Conservation (phyloP, 2,113 vertebrate genomes). For the Nycticorax nycticorax region DNA sequence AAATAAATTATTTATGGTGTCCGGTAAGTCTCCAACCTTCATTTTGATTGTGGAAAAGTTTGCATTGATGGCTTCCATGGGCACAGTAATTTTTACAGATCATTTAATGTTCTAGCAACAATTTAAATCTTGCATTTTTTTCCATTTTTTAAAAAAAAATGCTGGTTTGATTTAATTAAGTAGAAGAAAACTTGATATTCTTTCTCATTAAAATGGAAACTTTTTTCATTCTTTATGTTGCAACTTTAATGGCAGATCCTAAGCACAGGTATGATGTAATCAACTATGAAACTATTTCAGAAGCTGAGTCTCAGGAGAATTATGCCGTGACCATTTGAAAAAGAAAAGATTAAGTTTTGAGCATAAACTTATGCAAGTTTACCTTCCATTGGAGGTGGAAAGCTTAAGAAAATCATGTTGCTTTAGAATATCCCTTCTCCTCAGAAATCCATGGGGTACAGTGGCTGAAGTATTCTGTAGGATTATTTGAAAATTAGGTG, state of each 20-base stretch:
- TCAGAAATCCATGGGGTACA: background rate
- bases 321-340: background rate
- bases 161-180: background rate
- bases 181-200: background rate
- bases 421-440: background rate
- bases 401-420: background rate
- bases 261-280: background rate
- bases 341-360: background rate
- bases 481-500: background rate
- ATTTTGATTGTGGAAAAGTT: background rate
- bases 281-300: background rate
- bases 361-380: background rate
- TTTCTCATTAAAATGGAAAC: background rate
- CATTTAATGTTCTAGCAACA: background rate
- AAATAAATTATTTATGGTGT: background rate
- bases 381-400: background rate
- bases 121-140: background rate
- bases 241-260: background rate
- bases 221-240: background rate
- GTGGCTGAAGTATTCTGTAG: background rate
- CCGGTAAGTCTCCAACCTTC: background rate
- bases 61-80: background rate
- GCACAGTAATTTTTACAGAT: background rate
- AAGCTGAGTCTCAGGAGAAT: background rate
- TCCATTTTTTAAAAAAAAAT: background rate